Percentiles rank a stretch among this genome's conserved stretches.
Evolutionary conservation across 2,797 vertebrate species (phyloP).

Genomic region (Paratrypauchen microcephalus): DNA sequence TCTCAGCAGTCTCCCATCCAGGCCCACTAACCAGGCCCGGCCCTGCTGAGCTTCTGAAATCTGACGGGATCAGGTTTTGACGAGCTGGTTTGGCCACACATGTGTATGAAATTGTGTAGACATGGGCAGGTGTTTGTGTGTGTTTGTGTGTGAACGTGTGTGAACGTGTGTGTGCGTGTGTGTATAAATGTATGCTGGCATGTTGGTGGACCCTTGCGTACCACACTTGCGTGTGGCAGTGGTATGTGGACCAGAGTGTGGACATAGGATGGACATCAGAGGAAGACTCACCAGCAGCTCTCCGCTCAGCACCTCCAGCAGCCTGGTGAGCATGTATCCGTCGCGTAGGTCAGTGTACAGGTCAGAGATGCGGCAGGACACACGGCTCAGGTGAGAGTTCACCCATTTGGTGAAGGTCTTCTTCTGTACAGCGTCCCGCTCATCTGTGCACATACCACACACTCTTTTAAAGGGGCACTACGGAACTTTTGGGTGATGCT

Average conservation of each 20-base stretch:
- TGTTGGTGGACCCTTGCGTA: not conserved
- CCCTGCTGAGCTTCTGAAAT: no score
- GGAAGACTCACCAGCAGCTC: constrained; percentile 87
- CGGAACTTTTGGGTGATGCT: no score
- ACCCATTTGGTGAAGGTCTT: constrained; percentile 98
- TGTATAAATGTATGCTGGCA: no score
- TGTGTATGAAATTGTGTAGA: no score
- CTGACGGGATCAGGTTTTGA: no score
- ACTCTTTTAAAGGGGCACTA: no score
- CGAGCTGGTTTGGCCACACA: no score
- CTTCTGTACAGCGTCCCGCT: constrained; percentile 92
- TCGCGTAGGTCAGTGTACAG: constrained; percentile 90
- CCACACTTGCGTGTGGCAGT: not conserved
- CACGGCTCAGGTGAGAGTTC: constrained; percentile 87
- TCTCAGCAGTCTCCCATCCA: no score
- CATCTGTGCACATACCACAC: constrained; percentile 71
- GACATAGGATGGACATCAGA: not conserved
- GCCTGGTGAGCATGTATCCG: constrained; percentile 88
- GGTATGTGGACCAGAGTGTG: not conserved
- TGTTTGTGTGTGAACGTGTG: not conserved
- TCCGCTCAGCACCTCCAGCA: constrained; percentile 92
- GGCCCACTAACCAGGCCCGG: no score
- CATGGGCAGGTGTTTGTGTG: not conserved
- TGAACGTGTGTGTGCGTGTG: no score
- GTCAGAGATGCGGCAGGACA: constrained; percentile 87